These are phyloP conservation scores for Phoenicopterus ruber DNA, from an alignment of 2,113 vertebrate genomes.

Conservation along the genomic window DNA sequence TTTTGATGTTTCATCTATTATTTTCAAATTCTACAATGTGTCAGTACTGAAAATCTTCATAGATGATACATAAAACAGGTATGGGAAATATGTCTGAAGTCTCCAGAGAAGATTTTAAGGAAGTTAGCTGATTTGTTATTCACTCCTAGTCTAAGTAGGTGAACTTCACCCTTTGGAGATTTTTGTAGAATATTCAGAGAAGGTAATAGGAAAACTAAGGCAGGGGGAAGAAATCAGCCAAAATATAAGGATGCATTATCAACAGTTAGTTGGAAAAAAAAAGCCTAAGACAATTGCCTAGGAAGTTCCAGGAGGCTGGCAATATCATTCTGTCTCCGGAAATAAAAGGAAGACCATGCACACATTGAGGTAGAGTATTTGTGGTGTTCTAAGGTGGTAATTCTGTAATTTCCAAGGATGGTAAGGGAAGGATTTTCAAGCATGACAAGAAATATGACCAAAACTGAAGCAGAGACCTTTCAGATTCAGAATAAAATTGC, in stretches of 20 bases:
- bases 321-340: neutral
- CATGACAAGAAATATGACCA: neutral
- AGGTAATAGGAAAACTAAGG: neutral
- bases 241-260: neutral
- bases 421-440: neutral
- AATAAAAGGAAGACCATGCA: neutral
- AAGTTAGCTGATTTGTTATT: neutral
- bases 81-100: neutral
- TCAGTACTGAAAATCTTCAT: neutral
- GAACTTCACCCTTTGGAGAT: neutral
- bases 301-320: neutral
- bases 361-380: fast-evolving
- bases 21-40: neutral
- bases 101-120: neutral
- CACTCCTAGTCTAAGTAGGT: fast-evolving
- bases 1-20: neutral
- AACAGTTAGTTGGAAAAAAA: neutral
- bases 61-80: fast-evolving
- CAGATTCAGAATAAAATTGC: neutral
- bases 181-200: neutral
- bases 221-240: neutral
- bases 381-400: fast-evolving
- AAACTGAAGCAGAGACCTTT: fast-evolving
- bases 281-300: neutral
- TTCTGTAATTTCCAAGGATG: neutral